Evolutionary conservation across 2,888 invertebrate species (phyloP), one percentile per base, ranked within the genome.

Genomic region (Thymelicus acteon): DNA sequence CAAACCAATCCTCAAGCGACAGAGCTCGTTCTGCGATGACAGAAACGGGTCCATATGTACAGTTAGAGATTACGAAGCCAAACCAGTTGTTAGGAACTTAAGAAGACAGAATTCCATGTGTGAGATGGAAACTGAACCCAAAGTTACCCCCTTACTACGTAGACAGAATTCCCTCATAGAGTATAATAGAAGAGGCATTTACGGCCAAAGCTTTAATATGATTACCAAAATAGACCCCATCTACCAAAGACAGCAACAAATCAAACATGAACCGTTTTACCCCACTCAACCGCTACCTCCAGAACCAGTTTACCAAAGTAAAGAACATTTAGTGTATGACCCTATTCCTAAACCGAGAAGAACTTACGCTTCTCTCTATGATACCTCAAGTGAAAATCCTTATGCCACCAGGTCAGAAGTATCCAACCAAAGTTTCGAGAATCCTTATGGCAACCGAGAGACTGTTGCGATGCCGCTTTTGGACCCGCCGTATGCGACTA

Each of bases 211-310:
- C 86, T 94, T 93, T 87, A 94, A 94, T 82, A 88, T 94, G 91
- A 94, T 94, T 78, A 94, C 94, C 84, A 93, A 93, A 89, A 94
- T 94, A 87, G 94, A 94, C 79, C 94, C 94, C 60, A 91, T 94
- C 79, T 94, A 94, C 92, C 94, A 94, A 92, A 92, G 94, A 88
- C 91, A 90, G 72, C 91, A 92, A 74, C 93, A 93, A 83, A 85
- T 83, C 71, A 92, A 91, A 81, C 93, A 94, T 72, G 94, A 94
- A 87, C 92, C 92, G 24, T 94, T 94, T 82, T 90, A 91, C 75
- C 94, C 94, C 63, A 88, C 92, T 63, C 93, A 93, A 86, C 91
- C 93, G 60, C 85, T 93, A 92, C 93, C 93, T 90, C 92, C 91
- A 81, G 94, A 94, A 85, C 93, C 93, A 69, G 77, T 90, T 77